phyloP scores from a whole-genome alignment of 2,888 invertebrate species.

The Diogma glabrata region DNA sequence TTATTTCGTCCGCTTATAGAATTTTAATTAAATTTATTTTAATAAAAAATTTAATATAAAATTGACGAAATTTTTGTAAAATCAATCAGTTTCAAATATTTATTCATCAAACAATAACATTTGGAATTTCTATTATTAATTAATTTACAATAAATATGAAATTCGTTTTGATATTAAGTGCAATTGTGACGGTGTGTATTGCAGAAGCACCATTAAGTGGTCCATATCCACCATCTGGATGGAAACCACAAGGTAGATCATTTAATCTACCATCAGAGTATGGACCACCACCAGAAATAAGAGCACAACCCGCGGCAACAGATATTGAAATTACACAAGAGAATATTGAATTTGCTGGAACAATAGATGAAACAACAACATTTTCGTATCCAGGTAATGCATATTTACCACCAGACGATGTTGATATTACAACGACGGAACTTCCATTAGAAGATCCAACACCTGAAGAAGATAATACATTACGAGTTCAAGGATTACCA shows the following conservation, averaged over 20 bases:
- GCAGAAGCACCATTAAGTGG: conserved; percentile 24
- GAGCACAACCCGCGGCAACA: conserved; percentile 17
- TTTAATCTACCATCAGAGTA: conserved; percentile 31
- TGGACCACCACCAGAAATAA: conserved; percentile 20
- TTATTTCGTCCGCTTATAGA: no score
- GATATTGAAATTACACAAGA: conserved; percentile 27
- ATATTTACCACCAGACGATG: conserved; percentile 24
- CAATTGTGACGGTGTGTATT: conserved; percentile 16
- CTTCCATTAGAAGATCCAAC: not conserved
- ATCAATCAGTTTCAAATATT: conserved; percentile 8
- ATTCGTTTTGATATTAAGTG: conserved; percentile 19
- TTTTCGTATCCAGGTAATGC: conserved; percentile 20
- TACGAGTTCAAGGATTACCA: conserved; percentile 21
- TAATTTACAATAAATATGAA: conserved; percentile 4
- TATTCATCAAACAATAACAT: not conserved
- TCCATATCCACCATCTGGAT: conserved; percentile 35
- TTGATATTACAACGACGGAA: not conserved
- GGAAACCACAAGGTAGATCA: conserved; percentile 32
- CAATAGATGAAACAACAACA: conserved; percentile 18
- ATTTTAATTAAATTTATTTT: no score
- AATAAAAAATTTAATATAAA: conserved; percentile 11
- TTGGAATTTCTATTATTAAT: not conserved
- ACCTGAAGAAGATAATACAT: not conserved
- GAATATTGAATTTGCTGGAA: conserved; percentile 28
- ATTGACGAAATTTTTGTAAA: conserved; percentile 10